Evolutionary conservation across 2,888 invertebrate species (phyloP), one percentile per base, ranked within the genome.

Genomic region (Papilio gigon): DNA sequence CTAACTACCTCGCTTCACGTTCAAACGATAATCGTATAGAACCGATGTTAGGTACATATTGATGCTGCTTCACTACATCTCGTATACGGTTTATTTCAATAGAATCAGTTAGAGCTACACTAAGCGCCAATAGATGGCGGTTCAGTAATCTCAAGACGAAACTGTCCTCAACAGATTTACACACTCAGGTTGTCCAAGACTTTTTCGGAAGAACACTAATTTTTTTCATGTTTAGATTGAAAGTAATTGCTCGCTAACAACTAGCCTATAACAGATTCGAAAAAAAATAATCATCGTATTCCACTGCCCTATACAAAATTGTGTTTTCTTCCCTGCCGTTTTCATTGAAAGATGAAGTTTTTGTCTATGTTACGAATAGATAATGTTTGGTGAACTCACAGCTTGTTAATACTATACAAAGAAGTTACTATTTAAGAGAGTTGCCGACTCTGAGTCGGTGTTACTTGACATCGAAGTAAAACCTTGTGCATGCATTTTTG

Each of bases 401-500:
- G 12, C 17, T 25, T 50, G 14, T 14, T 14, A n/a, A n/a, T 50
- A 14, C 5, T 12, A 2, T 25, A n/a, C n/a, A n/a, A n/a, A n/a
- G n/a, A n/a, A n/a, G n/a, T 50, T 22, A 47, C 17, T 4, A 50
- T 27, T 69, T 75, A 74, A 79, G 75, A 76, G 73, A 65, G 71
- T 63, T 79, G 76, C 60, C 76, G 69, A 68, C 58, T 80, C 82
- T 83, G 75, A 65, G 65, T 67, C 53, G 67, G 67, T 73, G 59
- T 42, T 70, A 71, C 74, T 73, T 65, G 71, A 69, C 47, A 74
- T 78, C 78, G 75, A 75, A 78, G 80, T 76, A 79, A 76, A 78
- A 80, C 79, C 76, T 82, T 83, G 76, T 82, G 78, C 78, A 81
- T 85, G 79, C 78, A 80, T 84, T 86, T 84, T 85, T 85, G 83